A percentile compares a stretch with the other conserved stretches of the same genome.
Conservation (phyloP, 2,797 vertebrate species). For the Melanotaenia boesemani region DNA sequence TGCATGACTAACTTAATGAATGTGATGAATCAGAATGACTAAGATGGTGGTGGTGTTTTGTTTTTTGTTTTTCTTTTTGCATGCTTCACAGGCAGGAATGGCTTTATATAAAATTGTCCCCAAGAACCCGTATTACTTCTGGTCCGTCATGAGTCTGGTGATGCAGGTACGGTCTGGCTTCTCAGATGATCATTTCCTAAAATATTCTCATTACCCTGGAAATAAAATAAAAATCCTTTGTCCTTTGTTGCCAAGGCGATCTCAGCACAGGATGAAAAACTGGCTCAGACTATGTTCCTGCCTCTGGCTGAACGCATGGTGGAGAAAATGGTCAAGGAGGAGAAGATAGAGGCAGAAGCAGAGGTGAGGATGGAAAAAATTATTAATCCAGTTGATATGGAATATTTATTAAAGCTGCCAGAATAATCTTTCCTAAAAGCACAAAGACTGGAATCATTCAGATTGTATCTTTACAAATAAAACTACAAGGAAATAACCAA, state of each 20-base stretch:
- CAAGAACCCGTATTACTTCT: constrained; percentile 99
- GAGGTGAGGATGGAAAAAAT: constrained; percentile 83
- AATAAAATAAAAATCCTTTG: neutral
- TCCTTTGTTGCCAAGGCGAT: constrained; percentile 86
- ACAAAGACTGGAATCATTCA: too few relatives aligned
- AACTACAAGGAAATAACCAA: too few relatives aligned
- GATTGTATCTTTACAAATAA: too few relatives aligned
- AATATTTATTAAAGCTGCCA: too few relatives aligned
- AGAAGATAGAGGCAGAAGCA: constrained; percentile 98
- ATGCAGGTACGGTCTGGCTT: constrained; percentile 88
- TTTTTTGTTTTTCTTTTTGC: constrained; percentile 6
- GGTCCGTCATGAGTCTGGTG: constrained; percentile 99
- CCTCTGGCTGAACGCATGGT: constrained; percentile 98
- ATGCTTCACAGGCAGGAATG: constrained; percentile 92
- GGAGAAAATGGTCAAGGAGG: constrained; percentile 99
- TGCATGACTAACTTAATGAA: too few relatives aligned
- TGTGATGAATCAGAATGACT: neutral
- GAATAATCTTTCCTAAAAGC: too few relatives aligned
- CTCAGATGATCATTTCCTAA: neutral
- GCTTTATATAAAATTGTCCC: constrained; percentile 98
- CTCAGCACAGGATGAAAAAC: constrained; percentile 96
- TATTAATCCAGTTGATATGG: too few relatives aligned
- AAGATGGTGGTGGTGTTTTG: constrained; percentile 21
- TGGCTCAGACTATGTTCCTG: constrained; percentile 97
- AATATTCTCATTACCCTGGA: neutral